phyloP scores from a whole-genome alignment of 2,888 invertebrate species.

The Hydroisotoma schaefferi region DNA sequence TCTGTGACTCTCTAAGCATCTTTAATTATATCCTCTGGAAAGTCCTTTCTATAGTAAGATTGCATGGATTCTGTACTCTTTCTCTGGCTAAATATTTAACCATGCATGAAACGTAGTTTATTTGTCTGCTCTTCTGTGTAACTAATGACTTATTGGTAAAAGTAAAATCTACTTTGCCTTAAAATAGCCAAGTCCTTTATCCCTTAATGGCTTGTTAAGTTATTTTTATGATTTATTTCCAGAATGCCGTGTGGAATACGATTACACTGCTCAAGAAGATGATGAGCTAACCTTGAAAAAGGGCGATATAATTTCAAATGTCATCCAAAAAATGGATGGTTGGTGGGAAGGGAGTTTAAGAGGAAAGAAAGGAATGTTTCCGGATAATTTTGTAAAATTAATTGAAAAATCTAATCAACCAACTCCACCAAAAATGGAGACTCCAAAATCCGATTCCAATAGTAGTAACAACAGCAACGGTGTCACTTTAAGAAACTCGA shows the following conservation, averaged over 20 bases:
- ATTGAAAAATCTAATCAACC: constrained; percentile 29
- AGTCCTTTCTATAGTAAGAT: no score
- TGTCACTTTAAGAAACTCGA: constrained; percentile 4
- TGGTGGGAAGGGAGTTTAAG: constrained; percentile 88
- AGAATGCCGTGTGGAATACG: constrained; percentile 66
- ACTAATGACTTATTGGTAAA: no score
- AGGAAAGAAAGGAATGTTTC: constrained; percentile 73
- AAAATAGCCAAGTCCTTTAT: no score
- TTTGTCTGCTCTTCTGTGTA: no score
- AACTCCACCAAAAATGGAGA: background rate
- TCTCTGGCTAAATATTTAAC: no score
- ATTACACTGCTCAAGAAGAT: constrained; percentile 77
- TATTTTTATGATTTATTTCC: no score
- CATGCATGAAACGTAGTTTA: no score
- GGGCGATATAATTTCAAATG: constrained; percentile 78
- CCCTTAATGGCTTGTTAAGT: no score
- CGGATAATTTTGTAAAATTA: constrained; percentile 84
- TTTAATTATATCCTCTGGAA: no score
- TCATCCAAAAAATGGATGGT: constrained; percentile 72
- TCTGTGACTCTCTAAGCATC: no score
- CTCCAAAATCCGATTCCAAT: background rate
- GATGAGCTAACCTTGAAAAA: constrained; percentile 79
- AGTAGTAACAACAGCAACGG: background rate
- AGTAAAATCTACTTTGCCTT: no score
- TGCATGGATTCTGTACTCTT: no score